Evolutionary conservation across 2,888 invertebrate species (phyloP).

Genomic region (Nomada lathburiana): DNA sequence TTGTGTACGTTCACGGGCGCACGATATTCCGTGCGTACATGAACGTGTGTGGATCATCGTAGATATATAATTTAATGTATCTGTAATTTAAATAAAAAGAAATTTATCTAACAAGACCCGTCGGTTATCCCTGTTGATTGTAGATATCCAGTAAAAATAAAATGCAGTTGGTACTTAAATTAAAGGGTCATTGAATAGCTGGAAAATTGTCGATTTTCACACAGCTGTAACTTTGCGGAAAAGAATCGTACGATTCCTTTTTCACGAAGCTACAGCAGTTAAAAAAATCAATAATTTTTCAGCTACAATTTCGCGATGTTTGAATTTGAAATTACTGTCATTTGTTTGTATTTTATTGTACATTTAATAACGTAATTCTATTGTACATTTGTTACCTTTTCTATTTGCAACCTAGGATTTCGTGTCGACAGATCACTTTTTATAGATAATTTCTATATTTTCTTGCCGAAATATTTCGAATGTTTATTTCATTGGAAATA

Average conservation of each 20-base stretch:
- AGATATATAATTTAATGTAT: constrained; percentile 75
- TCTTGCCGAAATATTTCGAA: not conserved
- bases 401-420: not conserved
- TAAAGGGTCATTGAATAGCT: too few species aligned
- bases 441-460: not conserved
- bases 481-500: constrained; percentile 13
- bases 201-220: too few species aligned
- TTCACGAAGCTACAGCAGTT: too few species aligned
- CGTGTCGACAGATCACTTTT: not conserved
- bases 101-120: constrained; percentile 55
- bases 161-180: too few species aligned
- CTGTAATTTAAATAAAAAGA: constrained; percentile 77
- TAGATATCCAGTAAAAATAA: not conserved
- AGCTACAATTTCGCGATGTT: not conserved
- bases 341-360: not conserved
- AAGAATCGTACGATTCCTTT: too few species aligned
- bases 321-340: not conserved
- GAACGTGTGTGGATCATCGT: constrained; percentile 57
- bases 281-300: too few species aligned
- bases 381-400: not conserved
- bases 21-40: constrained; percentile 38
- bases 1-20: constrained; percentile 32
- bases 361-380: not conserved
- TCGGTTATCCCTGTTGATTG: too few species aligned
- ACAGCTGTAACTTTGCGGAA: too few species aligned